Base-by-base conservation (phyloP, 2,113 vertebrate genomes). In the Aphyosemion australe region DNA sequence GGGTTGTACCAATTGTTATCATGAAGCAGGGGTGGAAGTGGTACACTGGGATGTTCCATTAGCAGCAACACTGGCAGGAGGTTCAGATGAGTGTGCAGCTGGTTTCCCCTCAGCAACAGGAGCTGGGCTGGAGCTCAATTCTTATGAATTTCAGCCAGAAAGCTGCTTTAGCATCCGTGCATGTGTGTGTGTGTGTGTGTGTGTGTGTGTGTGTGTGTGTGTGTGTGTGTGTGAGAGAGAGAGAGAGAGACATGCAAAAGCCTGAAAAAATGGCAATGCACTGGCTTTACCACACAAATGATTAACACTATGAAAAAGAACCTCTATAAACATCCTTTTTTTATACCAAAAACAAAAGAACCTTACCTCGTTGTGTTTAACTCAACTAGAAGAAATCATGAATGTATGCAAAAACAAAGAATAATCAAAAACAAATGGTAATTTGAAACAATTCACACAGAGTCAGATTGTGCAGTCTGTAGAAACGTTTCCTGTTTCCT, bases 1-100 rank as follows among this genome's bases (percentile, higher is more conserved):
- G 84, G 92, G 49, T 76, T 45, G 72, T 92, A 93, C 92, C 91
- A 93, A 86, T 43, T 83, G 65, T 60, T 46, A 16, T 62, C 67
- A 61, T 80, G 47, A 68, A 61, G 79, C 58, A 54, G 90, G 91
- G 91, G 89, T 69, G 84, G 56, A 47, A 48, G 78, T 59, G 71
- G 51, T 14, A 61, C 51, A 56, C 43, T 21, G 78, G 86, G 64
- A 55, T 72, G 64, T 74, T 83, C 89, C 86, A 87, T 82, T 59
- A 46, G 79, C 50, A 19, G 70, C 50, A 60, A 45, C 43, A 65
- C 43, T 53, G 65, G 65, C 70, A 48, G 69, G 72, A 85, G 75
- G 69, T 66, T 52, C 63, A 57, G 62, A 62, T 67, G 66, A 81
- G 69, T 59, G 60, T 79, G 74, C 84, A 83, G 85, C 78, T 79